Percentiles rank a stretch among this genome's conserved stretches.
phyloP scores from a whole-genome alignment of 1,140 invertebrate species.

The Leptoteleia sp. region DNA sequence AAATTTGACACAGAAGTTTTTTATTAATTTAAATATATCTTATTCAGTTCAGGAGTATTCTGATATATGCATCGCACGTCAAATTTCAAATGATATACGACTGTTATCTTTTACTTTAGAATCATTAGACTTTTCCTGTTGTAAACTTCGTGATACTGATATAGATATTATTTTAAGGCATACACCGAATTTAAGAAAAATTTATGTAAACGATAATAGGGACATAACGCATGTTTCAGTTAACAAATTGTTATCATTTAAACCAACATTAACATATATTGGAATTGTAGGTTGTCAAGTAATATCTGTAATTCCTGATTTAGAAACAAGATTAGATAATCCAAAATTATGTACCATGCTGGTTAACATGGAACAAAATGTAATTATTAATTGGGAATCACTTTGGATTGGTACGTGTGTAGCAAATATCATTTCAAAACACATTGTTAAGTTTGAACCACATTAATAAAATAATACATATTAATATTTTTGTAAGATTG shows the following conservation, averaged over 20 bases:
- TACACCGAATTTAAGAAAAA: constrained; percentile 72
- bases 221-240: constrained; percentile 71
- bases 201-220: constrained; percentile 74
- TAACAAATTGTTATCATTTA: constrained; percentile 67
- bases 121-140: constrained; percentile 72
- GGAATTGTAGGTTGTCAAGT: constrained; percentile 72
- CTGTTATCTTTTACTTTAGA: constrained; percentile 70
- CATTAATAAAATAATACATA: constrained; percentile 36
- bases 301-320: constrained; percentile 66
- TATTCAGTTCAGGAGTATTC: constrained; percentile 60
- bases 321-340: constrained; percentile 63
- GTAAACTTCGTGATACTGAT: constrained; percentile 72
- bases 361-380: constrained; percentile 68
- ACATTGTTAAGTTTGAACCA: constrained; percentile 74
- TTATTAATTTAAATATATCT: constrained; percentile 76
- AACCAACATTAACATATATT: constrained; percentile 72
- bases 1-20: constrained; percentile 70
- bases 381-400: constrained; percentile 71
- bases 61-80: constrained; percentile 40
- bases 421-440: constrained; percentile 68
- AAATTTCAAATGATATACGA: constrained; percentile 57
- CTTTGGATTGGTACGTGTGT: constrained; percentile 72
- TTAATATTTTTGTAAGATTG: constrained; percentile 19
- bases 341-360: constrained; percentile 73
- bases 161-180: constrained; percentile 70